Conservation (phyloP, 2,113 vertebrate species). For the Taxidea taxus region DNA sequence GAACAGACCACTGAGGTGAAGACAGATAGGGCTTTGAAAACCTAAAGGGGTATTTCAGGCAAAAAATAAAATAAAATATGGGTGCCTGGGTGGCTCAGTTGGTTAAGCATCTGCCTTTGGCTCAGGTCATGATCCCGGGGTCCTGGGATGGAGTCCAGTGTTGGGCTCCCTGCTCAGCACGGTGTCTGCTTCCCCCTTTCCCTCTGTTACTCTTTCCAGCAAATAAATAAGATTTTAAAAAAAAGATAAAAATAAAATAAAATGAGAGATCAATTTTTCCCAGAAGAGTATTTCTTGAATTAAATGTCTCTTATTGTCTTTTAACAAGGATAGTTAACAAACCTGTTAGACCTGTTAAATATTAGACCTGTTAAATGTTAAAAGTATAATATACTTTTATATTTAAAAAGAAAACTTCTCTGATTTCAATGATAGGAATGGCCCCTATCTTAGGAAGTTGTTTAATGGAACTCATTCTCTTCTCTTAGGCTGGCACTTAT, state of each 20-base stretch:
- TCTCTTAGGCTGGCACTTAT: neutral
- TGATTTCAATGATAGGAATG: neutral
- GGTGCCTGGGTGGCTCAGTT: neutral
- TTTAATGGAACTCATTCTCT: neutral
- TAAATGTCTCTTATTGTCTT: neutral
- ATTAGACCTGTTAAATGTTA: neutral
- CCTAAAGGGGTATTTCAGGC: neutral
- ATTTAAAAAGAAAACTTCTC: conserved; percentile 29
- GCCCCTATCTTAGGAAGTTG: neutral
- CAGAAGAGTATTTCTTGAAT: conserved; percentile 3
- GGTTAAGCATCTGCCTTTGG: neutral
- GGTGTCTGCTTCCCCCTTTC: neutral
- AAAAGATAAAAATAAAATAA: neutral
- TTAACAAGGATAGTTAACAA: neutral
- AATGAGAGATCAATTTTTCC: neutral
- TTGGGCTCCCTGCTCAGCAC: neutral
- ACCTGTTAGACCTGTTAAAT: neutral
- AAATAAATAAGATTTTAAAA: neutral
- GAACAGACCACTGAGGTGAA: neutral
- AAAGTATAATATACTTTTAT: neutral
- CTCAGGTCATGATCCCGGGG: neutral
- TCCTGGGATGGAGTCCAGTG: neutral
- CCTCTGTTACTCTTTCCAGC: neutral
- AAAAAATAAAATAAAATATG: conserved; percentile 11
- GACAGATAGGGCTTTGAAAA: conserved; percentile 21